A percentile compares a stretch with the other conserved stretches of the same genome.
phyloP scores from a whole-genome alignment of 2,888 invertebrate genomes.

The Pyrochroa serraticornis region DNA sequence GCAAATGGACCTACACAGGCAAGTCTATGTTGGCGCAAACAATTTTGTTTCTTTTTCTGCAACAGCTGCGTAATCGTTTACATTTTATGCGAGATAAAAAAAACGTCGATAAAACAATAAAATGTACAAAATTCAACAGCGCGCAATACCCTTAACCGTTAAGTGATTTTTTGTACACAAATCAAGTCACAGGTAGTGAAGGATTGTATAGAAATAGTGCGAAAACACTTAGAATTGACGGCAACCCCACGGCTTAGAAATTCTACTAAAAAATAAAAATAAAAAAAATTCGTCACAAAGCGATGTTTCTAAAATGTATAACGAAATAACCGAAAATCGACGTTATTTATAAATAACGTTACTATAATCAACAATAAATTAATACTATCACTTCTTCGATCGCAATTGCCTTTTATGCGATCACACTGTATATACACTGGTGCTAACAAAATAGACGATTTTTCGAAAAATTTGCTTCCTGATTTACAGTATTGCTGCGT shows the following conservation, averaged over 20 bases:
- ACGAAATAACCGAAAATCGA: not conserved
- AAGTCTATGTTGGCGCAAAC: not conserved
- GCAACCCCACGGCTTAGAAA: no score
- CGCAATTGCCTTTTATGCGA: not conserved
- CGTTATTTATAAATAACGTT: not conserved
- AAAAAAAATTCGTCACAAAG: no score
- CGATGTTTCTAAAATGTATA: not conserved
- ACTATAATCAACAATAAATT: not conserved
- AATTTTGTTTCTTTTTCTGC: not conserved
- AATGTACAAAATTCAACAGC: no score
- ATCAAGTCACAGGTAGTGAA: no score
- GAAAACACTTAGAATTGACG: no score
- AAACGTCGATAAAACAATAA: no score
- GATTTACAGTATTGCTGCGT: conserved; percentile 54
- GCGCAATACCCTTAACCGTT: no score
- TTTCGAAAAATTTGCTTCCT: conserved; percentile 2
- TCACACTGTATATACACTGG: not conserved
- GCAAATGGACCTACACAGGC: not conserved
- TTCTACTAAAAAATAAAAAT: no score
- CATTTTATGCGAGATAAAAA: no score
- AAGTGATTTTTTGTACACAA: no score
- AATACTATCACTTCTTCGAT: not conserved
- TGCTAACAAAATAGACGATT: conserved; percentile 2
- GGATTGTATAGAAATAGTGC: no score
- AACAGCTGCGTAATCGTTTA: no score